Percentiles rank a stretch among this genome's conserved stretches.
Conservation (phyloP, 1,140 invertebrate species). For the Nephila pilipes region DNA sequence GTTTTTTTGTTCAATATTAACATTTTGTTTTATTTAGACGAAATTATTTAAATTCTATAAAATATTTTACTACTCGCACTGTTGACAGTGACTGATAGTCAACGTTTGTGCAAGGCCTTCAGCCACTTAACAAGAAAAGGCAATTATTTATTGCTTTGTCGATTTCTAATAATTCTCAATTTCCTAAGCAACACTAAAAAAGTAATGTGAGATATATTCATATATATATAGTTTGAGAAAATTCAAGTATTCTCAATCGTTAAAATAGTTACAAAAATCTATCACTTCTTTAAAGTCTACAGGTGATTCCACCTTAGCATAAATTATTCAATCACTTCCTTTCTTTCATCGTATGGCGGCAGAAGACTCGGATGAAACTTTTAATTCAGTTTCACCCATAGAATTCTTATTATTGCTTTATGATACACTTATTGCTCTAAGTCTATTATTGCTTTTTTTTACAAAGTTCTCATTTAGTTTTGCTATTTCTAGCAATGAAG, state of each 20-base stretch:
- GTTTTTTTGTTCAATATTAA: too few species aligned
- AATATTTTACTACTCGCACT: not conserved
- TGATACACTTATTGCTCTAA: conserved; percentile 75
- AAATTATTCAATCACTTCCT: not conserved
- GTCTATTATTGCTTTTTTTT: conserved; percentile 70
- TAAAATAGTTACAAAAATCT: conserved; percentile 73
- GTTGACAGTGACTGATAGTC: conserved; percentile 33
- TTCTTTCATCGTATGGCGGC: conserved; percentile 3
- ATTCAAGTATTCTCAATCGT: conserved; percentile 40
- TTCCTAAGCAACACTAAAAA: conserved; percentile 27
- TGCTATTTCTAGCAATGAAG: conserved; percentile 52
- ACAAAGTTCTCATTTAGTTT: conserved; percentile 42
- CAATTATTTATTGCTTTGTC: conserved; percentile 41
- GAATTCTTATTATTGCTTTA: conserved; percentile 69
- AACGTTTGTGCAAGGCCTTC: conserved; percentile 28
- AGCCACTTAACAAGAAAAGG: conserved; percentile 7
- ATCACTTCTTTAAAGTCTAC: conserved; percentile 59
- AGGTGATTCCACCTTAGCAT: conserved; percentile 30
- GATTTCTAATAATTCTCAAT: conserved; percentile 17
- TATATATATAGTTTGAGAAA: conserved; percentile 49
- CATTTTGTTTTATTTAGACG: too few species aligned
- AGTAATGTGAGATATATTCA: conserved; percentile 22
- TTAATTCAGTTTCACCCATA: conserved; percentile 7
- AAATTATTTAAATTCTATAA: conserved; percentile 21
- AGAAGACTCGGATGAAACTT: conserved; percentile 6